phyloP scores from a whole-genome alignment of 2,113 vertebrate species.

The Datnioides undecimradiatus region DNA sequence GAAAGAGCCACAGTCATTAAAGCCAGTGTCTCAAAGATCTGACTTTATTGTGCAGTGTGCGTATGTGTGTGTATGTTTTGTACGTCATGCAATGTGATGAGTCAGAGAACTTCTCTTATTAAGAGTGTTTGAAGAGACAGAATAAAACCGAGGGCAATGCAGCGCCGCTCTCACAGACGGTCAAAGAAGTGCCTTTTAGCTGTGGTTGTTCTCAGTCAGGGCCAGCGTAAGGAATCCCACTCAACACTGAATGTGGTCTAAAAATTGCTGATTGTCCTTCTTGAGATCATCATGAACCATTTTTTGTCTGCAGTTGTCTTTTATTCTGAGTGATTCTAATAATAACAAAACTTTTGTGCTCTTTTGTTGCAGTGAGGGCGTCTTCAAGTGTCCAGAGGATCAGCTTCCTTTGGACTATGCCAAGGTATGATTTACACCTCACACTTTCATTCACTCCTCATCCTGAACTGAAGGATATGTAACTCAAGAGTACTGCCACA shows the following conservation, averaged over 20 bases:
- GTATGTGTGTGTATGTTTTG: constrained; percentile 38
- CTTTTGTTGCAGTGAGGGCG: constrained; percentile 88
- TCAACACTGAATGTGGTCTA: constrained; percentile 13
- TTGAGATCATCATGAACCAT: neutral
- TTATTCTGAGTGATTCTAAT: neutral
- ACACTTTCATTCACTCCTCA: neutral
- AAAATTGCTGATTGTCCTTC: constrained; percentile 17
- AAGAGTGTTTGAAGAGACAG: constrained; percentile 47
- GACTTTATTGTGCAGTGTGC: constrained; percentile 38
- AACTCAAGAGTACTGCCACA: neutral
- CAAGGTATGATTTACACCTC: constrained; percentile 84
- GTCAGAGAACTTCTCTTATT: constrained; percentile 55
- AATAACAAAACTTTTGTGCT: constrained; percentile 32
- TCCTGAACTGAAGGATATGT: neutral
- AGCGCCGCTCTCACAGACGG: constrained; percentile 12
- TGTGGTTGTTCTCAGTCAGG: constrained; percentile 9
- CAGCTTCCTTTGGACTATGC: constrained; percentile 94
- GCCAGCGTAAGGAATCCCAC: constrained; percentile 12
- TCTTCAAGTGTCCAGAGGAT: constrained; percentile 95
- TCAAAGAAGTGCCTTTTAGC: constrained; percentile 34
- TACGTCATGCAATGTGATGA: constrained; percentile 34
- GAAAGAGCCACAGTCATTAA: constrained; percentile 56
- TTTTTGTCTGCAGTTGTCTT: constrained; percentile 17
- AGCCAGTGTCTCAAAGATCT: constrained; percentile 54
- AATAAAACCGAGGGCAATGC: constrained; percentile 22